Conservation (phyloP, 1,140 invertebrate species). For the Orussus abietinus region DNA sequence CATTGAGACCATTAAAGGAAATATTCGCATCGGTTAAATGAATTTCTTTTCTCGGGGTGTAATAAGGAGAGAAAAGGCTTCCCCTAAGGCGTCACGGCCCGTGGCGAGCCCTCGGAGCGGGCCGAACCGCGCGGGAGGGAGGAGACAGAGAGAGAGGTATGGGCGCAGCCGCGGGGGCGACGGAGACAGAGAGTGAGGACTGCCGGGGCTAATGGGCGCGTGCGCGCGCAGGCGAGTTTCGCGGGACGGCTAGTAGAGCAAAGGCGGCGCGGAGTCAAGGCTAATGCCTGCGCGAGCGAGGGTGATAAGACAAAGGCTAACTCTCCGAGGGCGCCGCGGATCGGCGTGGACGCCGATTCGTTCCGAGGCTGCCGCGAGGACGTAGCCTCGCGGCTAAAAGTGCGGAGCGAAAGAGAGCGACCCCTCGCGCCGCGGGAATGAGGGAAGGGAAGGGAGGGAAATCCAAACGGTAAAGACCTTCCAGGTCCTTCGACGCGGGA, state of each 20-base stretch:
- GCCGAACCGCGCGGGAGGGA: slow-evolving; percentile 6
- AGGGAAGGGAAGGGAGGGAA: no score
- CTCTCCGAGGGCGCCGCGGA: slow-evolving; percentile 41
- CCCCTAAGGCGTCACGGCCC: background rate
- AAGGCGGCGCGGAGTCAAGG: slow-evolving; percentile 43
- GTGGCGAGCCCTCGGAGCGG: background rate
- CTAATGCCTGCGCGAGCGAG: slow-evolving; percentile 34
- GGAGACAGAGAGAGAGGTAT: background rate
- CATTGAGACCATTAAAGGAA: no score
- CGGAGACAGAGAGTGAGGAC: slow-evolving; percentile 4
- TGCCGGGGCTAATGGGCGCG: slow-evolving; percentile 3
- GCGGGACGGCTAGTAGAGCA: slow-evolving; percentile 40
- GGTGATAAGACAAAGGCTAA: slow-evolving; percentile 51
- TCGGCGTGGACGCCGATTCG: no score
- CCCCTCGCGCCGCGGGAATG: no score
- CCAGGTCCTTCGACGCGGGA: no score
- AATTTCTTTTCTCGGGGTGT: no score
- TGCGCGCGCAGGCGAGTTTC: slow-evolving; percentile 34
- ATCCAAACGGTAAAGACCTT: no score
- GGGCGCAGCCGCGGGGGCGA: background rate
- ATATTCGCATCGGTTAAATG: no score
- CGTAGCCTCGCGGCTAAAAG: no score
- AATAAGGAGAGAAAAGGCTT: no score
- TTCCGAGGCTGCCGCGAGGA: no score
- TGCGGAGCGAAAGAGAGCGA: no score